These are phyloP conservation scores for Otis tarda DNA, from an alignment of 2,113 vertebrate species.

Conservation along the genomic window DNA sequence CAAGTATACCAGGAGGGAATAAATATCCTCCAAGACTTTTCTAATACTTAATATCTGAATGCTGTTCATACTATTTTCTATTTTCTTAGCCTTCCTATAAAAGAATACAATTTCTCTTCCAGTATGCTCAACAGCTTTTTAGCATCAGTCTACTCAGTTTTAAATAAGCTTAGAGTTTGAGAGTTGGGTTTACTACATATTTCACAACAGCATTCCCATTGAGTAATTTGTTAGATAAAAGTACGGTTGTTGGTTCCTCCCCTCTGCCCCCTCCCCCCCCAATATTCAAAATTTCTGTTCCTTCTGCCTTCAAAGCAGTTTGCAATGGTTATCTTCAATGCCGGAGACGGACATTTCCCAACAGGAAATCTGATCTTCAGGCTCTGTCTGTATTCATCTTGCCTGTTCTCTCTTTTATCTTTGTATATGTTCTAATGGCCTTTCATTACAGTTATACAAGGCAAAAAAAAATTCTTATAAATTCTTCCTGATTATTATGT, in stretches of 20 bases:
- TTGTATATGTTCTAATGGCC: not conserved
- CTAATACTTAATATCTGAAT: conserved; percentile 18
- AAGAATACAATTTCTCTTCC: not conserved
- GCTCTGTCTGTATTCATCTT: not conserved
- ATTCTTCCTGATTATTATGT: not conserved
- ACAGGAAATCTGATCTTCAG: not conserved
- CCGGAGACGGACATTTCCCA: not conserved
- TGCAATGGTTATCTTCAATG: not conserved
- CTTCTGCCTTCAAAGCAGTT: not conserved
- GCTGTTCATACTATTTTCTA: not conserved
- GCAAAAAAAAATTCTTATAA: not conserved
- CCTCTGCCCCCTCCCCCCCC: not conserved
- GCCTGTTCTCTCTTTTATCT: not conserved
- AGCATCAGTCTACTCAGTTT: not conserved
- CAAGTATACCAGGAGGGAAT: conserved; percentile 20
- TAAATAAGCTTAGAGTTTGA: not conserved
- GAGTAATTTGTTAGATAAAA: not conserved
- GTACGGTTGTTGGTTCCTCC: not conserved
- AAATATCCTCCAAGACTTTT: not conserved
- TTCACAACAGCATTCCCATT: not conserved
- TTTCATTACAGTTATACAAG: not conserved
- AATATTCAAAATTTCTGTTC: not conserved
- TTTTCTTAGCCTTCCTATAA: not conserved
- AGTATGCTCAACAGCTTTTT: not conserved
- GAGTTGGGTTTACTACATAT: not conserved